Percentiles rank a stretch among this genome's conserved stretches.
Evolutionary conservation across 2,888 invertebrate species (phyloP).

Genomic region (Drosophila lacicola): DNA sequence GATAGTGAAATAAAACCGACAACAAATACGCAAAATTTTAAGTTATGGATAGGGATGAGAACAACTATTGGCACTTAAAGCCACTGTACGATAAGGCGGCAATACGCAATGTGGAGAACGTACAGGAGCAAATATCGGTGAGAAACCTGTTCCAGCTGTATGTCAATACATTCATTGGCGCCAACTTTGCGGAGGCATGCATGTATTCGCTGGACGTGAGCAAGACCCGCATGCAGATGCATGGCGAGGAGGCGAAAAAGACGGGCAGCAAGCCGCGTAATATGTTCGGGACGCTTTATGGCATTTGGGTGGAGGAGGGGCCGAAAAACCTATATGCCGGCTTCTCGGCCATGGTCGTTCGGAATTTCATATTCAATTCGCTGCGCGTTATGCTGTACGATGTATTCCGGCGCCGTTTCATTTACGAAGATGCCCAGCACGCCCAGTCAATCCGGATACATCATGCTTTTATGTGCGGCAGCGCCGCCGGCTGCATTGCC

Average conservation of each 20-base stretch:
- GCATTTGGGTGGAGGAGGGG: constrained; percentile 41
- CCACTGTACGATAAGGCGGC: background rate
- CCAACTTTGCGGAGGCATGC: constrained; percentile 54
- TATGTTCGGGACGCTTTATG: constrained; percentile 24
- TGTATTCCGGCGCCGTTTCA: constrained; percentile 40
- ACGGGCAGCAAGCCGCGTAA: constrained; percentile 20
- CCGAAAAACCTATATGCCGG: constrained; percentile 44
- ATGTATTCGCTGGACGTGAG: constrained; percentile 50
- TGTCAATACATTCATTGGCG: constrained; percentile 53
- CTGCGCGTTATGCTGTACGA: constrained; percentile 60
- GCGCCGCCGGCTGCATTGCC: constrained; percentile 51
- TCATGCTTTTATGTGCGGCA: constrained; percentile 46
- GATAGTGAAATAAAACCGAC: background rate
- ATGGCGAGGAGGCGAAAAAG: constrained; percentile 45
- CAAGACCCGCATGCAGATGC: constrained; percentile 61
- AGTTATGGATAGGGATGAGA: constrained; percentile 37
- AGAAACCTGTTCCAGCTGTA: constrained; percentile 40
- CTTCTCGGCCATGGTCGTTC: constrained; percentile 53
- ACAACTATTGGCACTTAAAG: constrained; percentile 38
- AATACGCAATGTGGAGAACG: background rate
- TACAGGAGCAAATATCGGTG: constrained; percentile 22
- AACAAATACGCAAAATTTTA: background rate
- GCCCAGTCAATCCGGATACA: constrained; percentile 23
- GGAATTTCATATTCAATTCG: constrained; percentile 62
- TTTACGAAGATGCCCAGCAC: constrained; percentile 13